phyloP scores from a whole-genome alignment of 2,888 invertebrate genomes.

The Bhutanitis thaidina region DNA sequence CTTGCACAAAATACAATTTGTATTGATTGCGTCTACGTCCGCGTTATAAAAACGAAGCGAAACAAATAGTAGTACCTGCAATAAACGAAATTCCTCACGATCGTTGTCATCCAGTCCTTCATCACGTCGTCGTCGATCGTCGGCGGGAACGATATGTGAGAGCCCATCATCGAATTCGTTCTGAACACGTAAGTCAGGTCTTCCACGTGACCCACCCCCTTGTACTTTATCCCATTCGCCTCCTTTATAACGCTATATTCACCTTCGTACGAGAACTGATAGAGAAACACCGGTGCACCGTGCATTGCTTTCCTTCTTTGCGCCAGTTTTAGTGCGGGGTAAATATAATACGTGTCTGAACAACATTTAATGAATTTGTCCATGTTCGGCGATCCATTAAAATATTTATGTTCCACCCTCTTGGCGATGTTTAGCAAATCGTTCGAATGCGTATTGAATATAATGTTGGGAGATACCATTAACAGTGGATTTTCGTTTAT shows the following conservation, averaged over 20 bases:
- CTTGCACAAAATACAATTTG: too few relatives aligned
- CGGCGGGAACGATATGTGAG: constrained; percentile 27
- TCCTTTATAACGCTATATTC: constrained; percentile 67
- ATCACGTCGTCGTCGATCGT: constrained; percentile 37
- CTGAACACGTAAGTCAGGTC: constrained; percentile 79
- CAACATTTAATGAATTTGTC: constrained; percentile 47
- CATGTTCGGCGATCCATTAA: constrained; percentile 36
- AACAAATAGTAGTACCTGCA: constrained; percentile 43
- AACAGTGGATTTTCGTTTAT: constrained; percentile 38
- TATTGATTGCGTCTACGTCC: too few relatives aligned
- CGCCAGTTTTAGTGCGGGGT: constrained; percentile 52
- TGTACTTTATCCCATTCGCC: constrained; percentile 44
- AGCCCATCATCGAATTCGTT: constrained; percentile 41
- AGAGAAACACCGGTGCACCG: constrained; percentile 70
- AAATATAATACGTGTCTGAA: constrained; percentile 50
- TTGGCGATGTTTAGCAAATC: constrained; percentile 31
- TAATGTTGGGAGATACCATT: constrained; percentile 37
- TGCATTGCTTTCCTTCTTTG: constrained; percentile 31
- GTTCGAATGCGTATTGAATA: constrained; percentile 35
- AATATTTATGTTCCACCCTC: constrained; percentile 42
- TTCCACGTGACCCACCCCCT: constrained; percentile 80
- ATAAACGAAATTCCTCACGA: constrained; percentile 48
- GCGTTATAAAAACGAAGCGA: background rate
- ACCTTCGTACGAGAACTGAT: constrained; percentile 75
- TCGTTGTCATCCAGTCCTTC: constrained; percentile 48